phyloP scores from a whole-genome alignment of 2,888 invertebrate species.

The Leptinotarsa juncta region DNA sequence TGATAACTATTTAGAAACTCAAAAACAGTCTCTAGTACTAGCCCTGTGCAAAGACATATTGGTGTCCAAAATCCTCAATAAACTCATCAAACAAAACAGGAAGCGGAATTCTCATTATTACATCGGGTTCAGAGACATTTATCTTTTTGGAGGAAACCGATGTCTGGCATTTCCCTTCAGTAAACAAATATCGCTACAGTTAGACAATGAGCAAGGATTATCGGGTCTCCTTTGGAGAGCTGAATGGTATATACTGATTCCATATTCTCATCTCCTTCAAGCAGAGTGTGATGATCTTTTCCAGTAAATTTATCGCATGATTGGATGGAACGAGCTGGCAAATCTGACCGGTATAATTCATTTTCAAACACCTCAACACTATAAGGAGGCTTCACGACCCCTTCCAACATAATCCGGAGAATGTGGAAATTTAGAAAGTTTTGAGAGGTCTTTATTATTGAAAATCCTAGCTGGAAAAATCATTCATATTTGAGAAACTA shows the following conservation, averaged over 20 bases:
- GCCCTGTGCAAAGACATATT: too few species aligned
- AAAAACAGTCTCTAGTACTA: too few species aligned
- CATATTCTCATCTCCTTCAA: conserved; percentile 69
- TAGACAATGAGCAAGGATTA: conserved; percentile 74
- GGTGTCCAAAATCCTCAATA: too few species aligned
- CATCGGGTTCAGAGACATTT: too few species aligned
- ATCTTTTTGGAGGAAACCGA: too few species aligned
- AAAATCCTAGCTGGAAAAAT: too few species aligned
- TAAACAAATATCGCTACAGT: conserved; percentile 84
- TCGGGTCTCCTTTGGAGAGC: conserved; percentile 68
- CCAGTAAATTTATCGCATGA: conserved; percentile 83
- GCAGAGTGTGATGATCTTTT: conserved; percentile 69
- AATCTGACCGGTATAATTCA: conserved; percentile 91
- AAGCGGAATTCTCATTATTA: too few species aligned
- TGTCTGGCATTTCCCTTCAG: conserved; percentile 66
- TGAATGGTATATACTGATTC: conserved; percentile 82
- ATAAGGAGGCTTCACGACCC: conserved; percentile 83
- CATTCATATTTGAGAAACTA: too few species aligned
- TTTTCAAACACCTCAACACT: conserved; percentile 89
- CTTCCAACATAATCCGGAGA: conserved; percentile 66
- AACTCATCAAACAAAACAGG: too few species aligned
- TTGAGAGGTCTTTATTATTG: too few species aligned
- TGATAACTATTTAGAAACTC: too few species aligned
- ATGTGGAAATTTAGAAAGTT: too few species aligned
- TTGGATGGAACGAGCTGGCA: conserved; percentile 80